These are phyloP conservation scores for Rhopalosiphum padi DNA, from an alignment of 1,140 invertebrate species.

Conservation along the genomic window DNA sequence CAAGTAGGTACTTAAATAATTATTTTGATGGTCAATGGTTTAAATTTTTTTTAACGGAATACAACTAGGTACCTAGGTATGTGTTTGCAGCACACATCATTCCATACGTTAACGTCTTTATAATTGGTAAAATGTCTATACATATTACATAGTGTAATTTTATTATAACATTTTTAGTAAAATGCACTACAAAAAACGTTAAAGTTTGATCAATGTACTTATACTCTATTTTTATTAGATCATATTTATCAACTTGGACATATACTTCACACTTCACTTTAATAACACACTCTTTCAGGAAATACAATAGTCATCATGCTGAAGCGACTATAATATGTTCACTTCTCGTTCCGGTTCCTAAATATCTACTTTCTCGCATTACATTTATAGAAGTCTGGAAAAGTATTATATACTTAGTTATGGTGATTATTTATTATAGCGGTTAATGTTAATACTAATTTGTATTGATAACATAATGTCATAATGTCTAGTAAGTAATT, in stretches of 20 bases:
- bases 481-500: neutral
- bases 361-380: slow-evolving; percentile 35
- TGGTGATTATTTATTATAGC: neutral
- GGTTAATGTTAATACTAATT: slow-evolving; percentile 9
- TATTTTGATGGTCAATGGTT: neutral
- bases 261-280: neutral
- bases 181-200: neutral
- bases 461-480: slow-evolving; percentile 25
- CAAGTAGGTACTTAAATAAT: neutral
- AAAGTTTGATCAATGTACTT: neutral
- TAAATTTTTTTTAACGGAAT: neutral
- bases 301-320: slow-evolving; percentile 2
- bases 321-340: neutral
- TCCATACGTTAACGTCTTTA: too few relatives aligned
- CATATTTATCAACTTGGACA: neutral
- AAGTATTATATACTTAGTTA: slow-evolving; percentile 13
- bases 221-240: neutral
- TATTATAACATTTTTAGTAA: too few relatives aligned
- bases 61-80: too few relatives aligned
- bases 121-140: too few relatives aligned
- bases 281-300: neutral
- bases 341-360: slow-evolving; percentile 33
- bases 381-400: neutral
- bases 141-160: too few relatives aligned
- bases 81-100: too few relatives aligned